Conservation (phyloP, 1,140 invertebrate species). For the Atopsyche davidsoni region DNA sequence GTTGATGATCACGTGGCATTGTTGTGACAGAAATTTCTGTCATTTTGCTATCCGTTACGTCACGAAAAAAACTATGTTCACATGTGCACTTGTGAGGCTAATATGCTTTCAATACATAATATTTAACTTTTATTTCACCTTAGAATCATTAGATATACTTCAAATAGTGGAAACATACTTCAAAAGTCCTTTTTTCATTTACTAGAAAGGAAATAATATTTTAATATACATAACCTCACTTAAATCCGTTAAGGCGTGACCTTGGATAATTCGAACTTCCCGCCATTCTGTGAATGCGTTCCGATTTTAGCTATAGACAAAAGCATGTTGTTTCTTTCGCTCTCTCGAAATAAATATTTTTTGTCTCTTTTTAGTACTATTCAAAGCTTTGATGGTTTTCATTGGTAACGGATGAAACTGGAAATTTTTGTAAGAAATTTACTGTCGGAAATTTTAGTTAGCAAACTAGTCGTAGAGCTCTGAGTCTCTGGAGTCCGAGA, state of each 20-base stretch:
- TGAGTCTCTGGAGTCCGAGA: neutral
- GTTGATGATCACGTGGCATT: constrained; percentile 13
- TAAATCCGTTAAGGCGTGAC: constrained; percentile 14
- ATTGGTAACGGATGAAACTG: neutral
- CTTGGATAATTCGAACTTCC: constrained; percentile 15
- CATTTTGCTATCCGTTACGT: constrained; percentile 16
- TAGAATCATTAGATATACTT: neutral
- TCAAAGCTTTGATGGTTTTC: neutral
- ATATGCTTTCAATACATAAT: neutral
- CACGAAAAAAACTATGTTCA: constrained; percentile 17
- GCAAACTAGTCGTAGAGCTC: neutral
- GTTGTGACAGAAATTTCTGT: constrained; percentile 26
- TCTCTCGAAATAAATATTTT: no score
- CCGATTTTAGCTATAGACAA: neutral
- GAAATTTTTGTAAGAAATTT: constrained; percentile 5
- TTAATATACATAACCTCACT: constrained; percentile 18
- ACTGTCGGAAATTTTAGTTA: constrained; percentile 2
- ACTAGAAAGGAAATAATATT: neutral
- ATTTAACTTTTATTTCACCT: no score
- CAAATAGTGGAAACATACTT: neutral
- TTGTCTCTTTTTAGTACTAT: neutral
- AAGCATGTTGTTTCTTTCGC: constrained; percentile 4
- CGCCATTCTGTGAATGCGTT: constrained; percentile 2
- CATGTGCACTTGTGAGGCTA: constrained; percentile 16
- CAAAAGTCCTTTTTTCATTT: neutral